phyloP scores from a whole-genome alignment of 2,888 invertebrate species.

The Caenorhabditis wallacei region DNA sequence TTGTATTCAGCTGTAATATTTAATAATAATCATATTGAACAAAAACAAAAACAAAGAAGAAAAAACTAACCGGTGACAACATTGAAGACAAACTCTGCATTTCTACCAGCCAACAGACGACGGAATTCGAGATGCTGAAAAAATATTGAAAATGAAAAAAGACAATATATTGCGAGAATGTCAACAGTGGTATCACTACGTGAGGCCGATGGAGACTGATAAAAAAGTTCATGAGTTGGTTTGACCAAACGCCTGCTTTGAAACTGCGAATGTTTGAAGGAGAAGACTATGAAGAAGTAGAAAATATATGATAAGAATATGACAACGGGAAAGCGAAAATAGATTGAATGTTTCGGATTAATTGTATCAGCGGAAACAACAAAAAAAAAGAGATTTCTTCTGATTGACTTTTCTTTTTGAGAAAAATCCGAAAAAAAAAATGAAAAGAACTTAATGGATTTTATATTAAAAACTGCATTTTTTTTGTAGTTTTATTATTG shows the following conservation, averaged over 20 bases:
- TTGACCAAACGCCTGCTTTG: constrained; percentile 30
- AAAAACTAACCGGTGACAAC: constrained; percentile 43
- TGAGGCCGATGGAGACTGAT: constrained; percentile 41
- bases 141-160: constrained; percentile 16
- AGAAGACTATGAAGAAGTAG: neutral
- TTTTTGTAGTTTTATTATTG: constrained; percentile 13
- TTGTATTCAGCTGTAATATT: constrained; percentile 5
- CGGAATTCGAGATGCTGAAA: neutral
- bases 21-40: constrained; percentile 7
- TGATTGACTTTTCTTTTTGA: neutral
- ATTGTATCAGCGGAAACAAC: neutral
- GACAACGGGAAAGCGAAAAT: neutral
- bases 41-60: neutral
- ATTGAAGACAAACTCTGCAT: constrained; percentile 53
- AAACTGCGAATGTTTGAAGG: constrained; percentile 14
- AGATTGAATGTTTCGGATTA: neutral
- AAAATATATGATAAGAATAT: constrained; percentile 21
- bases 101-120: neutral
- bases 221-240: constrained; percentile 43
- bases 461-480: neutral
- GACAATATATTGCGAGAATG: constrained; percentile 30
- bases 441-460: neutral
- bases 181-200: constrained; percentile 47
- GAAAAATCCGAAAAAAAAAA: neutral
- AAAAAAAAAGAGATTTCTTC: too few species aligned